Evolutionary conservation across 2,888 invertebrate species (phyloP), one percentile per base, ranked within the genome.

Genomic region (Archips xylosteana): DNA sequence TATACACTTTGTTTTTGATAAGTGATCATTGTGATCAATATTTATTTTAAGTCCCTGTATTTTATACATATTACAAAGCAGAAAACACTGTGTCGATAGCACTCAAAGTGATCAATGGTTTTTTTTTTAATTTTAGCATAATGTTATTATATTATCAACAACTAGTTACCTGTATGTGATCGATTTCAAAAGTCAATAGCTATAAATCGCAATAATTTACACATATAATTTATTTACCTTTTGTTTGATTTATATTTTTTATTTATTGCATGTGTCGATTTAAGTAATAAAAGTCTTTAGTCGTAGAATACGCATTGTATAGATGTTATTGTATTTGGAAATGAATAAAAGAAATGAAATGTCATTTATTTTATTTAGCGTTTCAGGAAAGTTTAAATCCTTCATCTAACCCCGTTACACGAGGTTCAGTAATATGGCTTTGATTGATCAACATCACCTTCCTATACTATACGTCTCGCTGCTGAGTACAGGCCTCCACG

Each of bases 271-370:
- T 92, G 91, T 90, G 90, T 92, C 91, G 89, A 90, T 89, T 89
- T 60, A 64, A 64, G 39, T 90, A 88, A 86, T 86, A 79, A 88
- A 89, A 88, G 87, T 87, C 88, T 90, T 89, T 92, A 94, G 92
- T 84, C 85, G 93, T 93, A 93, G 94, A 85, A 82, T 88, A 91
- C 89, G 73, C 88, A 92, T 91, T 94, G 94, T 92, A 95, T 95
- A 94, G 94, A 94, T 94, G 94, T 94, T 94, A 94, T 92, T 94
- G 94, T 94, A 94, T 89, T 93, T 94, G 91, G 87, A 92, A 92
- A 91, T 88, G 85, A 94, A 94, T 92, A 92, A 94, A 94, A 90
- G 78, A 85, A 87, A 81, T 84, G 84, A 88, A 90, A 89, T 79
- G 81, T 82, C 79, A 71, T 77, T 80, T 76, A 74, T 76, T 82